Percentiles rank a stretch among this genome's conserved stretches.
Evolutionary conservation across 1,140 invertebrate genomes (phyloP).

Genomic region (Catajapyx aquilonaris): DNA sequence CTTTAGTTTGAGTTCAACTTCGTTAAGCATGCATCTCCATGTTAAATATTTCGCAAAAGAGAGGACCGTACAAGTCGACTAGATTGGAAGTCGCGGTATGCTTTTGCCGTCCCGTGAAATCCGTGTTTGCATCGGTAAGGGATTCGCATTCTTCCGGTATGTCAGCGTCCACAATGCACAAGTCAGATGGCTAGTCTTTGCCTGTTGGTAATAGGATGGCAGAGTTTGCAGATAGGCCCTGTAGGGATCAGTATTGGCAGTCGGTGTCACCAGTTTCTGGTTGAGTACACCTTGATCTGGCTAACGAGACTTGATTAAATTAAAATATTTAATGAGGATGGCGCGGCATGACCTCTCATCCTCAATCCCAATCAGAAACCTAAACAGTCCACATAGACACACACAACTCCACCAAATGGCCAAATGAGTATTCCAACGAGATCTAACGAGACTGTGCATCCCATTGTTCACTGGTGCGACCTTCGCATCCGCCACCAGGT

Average conservation of each 20-base stretch:
- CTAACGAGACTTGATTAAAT: too few species aligned
- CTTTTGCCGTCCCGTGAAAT: slow-evolving; percentile 13
- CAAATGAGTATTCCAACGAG: too few species aligned
- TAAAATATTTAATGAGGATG: too few species aligned
- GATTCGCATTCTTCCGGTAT: too few species aligned
- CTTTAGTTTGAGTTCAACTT: too few species aligned
- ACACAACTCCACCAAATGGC: too few species aligned
- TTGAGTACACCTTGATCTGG: too few species aligned
- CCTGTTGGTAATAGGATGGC: slow-evolving; percentile 17
- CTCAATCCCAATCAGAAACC: too few species aligned
- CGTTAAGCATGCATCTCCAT: slow-evolving; percentile 7
- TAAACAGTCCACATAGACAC: too few species aligned
- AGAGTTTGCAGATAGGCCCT: slow-evolving; percentile 22
- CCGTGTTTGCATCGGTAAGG: too few species aligned
- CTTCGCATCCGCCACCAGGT: slow-evolving; percentile 6
- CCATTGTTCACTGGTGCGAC: slow-evolving; percentile 19
- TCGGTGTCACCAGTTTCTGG: too few species aligned
- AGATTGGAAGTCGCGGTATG: slow-evolving; percentile 10
- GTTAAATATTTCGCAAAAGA: slow-evolving; percentile 12
- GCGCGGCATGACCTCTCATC: too few species aligned
- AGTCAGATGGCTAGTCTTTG: slow-evolving; percentile 20
- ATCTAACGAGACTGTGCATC: slow-evolving; percentile 21
- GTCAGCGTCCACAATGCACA: slow-evolving; percentile 13
- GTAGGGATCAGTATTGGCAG: slow-evolving; percentile 23
- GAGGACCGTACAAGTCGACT: slow-evolving; percentile 13